Percentiles rank a stretch among this genome's conserved stretches.
Conservation (phyloP, 1,140 invertebrate species). For the Pectinophora gossypiella region DNA sequence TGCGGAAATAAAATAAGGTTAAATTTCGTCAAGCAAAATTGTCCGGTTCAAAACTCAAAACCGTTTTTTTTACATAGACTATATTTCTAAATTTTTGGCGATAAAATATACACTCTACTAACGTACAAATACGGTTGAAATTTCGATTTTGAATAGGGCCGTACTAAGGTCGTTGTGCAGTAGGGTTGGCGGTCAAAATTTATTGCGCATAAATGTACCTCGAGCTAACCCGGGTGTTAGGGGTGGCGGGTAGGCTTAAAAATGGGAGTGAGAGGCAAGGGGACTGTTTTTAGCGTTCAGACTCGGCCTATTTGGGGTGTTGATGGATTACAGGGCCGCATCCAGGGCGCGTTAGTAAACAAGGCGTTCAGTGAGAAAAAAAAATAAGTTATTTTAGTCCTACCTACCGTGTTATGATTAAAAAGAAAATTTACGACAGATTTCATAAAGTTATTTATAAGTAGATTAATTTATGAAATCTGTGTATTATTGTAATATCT, state of each 20-base stretch:
- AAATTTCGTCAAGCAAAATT: constrained; percentile 23
- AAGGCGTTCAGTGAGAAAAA: too few relatives aligned
- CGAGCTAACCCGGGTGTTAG: constrained; percentile 72
- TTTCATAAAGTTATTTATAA: too few relatives aligned
- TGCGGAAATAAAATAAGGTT: background rate
- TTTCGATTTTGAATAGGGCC: constrained; percentile 22
- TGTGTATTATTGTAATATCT: too few relatives aligned
- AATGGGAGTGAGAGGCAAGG: constrained; percentile 64
- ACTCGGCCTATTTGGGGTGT: constrained; percentile 69
- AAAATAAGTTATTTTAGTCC: too few relatives aligned
- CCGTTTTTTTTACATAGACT: constrained; percentile 64
- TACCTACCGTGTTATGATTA: too few relatives aligned
- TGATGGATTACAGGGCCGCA: constrained; percentile 59
- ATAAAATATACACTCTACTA: constrained; percentile 29
- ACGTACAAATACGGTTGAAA: constrained; percentile 25
- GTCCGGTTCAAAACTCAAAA: constrained; percentile 49
- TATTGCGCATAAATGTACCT: constrained; percentile 74
- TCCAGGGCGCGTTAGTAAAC: constrained; percentile 7
- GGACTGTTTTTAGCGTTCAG: constrained; percentile 71
- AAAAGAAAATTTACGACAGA: too few relatives aligned
- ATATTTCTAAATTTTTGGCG: constrained; percentile 20
- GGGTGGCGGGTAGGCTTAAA: constrained; percentile 68
- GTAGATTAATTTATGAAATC: too few relatives aligned
- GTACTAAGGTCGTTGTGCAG: constrained; percentile 59
- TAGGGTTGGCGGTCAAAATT: constrained; percentile 68